These are phyloP conservation scores for Metopolophium dirhodum DNA, from an alignment of 1,140 invertebrate species.

Conservation along the genomic window DNA sequence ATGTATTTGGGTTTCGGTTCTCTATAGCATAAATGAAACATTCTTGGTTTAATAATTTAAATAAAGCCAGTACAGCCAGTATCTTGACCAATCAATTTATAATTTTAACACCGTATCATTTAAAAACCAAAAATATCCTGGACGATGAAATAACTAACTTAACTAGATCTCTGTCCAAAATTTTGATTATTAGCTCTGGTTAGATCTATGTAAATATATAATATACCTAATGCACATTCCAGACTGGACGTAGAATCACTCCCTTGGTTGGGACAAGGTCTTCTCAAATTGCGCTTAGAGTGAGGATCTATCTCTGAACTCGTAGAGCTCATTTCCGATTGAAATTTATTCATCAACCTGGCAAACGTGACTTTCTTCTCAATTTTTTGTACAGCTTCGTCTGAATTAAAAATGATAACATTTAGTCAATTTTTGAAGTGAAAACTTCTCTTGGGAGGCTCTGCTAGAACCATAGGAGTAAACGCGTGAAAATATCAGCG, in stretches of 20 bases:
- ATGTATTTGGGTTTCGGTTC: constrained; percentile 35
- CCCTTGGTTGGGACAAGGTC: constrained; percentile 69
- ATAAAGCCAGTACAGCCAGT: not conserved
- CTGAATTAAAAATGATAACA: not conserved
- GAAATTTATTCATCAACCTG: constrained; percentile 74
- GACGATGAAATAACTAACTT: not conserved
- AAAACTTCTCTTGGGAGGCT: too few species aligned
- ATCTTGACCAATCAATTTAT: not conserved
- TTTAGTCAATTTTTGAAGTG: not conserved
- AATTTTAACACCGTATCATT: not conserved
- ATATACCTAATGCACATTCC: constrained; percentile 65
- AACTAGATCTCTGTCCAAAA: not conserved
- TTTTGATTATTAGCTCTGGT: not conserved
- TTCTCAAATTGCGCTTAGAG: constrained; percentile 58
- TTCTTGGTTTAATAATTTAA: not conserved
- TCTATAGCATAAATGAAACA: not conserved
- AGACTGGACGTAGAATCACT: constrained; percentile 74
- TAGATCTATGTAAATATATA: not conserved
- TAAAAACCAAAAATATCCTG: not conserved
- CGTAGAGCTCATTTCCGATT: constrained; percentile 76
- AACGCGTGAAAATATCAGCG: too few species aligned
- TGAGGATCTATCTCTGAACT: constrained; percentile 69
- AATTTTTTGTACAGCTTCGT: constrained; percentile 65
- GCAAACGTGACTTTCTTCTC: constrained; percentile 81
- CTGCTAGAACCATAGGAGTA: too few species aligned